Conservation (phyloP, 2,888 invertebrate species). For the Tetragnatha montana region DNA sequence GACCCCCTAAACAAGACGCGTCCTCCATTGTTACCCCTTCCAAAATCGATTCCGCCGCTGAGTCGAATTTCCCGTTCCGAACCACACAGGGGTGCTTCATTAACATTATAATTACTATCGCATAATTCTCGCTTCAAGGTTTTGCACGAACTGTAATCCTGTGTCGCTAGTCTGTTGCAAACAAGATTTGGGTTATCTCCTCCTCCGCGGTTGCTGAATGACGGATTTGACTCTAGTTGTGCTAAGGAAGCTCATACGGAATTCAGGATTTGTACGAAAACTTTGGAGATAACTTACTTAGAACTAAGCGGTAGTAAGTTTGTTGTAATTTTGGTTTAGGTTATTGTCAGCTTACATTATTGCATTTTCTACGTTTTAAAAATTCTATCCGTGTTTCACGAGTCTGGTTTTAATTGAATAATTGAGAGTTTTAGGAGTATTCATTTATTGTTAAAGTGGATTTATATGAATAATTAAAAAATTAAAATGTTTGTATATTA, state of each 20-base stretch:
- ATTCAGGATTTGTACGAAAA: too few relatives aligned
- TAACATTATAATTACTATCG: slow-evolving; percentile 49
- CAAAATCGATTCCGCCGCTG: slow-evolving; percentile 35
- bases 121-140: slow-evolving; percentile 38
- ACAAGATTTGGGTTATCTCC: background rate
- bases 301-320: too few relatives aligned
- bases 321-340: too few relatives aligned
- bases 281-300: too few relatives aligned
- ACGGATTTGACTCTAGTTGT: background rate
- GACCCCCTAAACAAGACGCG: background rate
- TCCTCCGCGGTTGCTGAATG: background rate
- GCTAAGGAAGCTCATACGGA: background rate
- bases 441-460: too few relatives aligned
- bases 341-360: too few relatives aligned
- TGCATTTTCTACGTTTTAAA: too few relatives aligned
- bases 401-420: too few relatives aligned
- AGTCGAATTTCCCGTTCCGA: slow-evolving; percentile 15
- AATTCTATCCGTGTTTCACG: too few relatives aligned
- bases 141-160: slow-evolving; percentile 8
- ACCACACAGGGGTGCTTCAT: slow-evolving; percentile 21
- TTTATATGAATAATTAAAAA: too few relatives aligned
- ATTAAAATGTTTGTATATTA: too few relatives aligned
- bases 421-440: too few relatives aligned
- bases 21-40: background rate
- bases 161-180: background rate